A percentile compares a stretch with the other conserved stretches of the same genome.
These are phyloP conservation scores for Drusus annulatus DNA, from an alignment of 1,140 invertebrate species.

Conservation along the genomic window DNA sequence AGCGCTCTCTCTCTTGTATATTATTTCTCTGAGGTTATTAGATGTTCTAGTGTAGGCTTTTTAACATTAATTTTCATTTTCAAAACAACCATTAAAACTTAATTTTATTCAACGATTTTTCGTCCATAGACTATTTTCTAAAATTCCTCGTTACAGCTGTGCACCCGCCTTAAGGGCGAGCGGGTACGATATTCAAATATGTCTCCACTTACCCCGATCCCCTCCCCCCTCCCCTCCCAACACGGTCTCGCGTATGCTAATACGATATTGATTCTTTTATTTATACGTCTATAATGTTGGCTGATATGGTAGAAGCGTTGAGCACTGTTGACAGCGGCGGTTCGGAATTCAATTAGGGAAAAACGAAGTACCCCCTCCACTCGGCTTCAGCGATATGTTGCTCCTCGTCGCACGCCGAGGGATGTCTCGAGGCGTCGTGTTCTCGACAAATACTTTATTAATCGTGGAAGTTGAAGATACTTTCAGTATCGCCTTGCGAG, in stretches of 20 bases:
- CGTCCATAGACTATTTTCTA: background rate
- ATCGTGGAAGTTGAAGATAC: too few relatives aligned
- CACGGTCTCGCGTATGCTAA: conserved; percentile 56
- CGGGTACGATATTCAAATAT: conserved; percentile 58
- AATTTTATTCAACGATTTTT: too few relatives aligned
- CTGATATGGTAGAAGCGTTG: conserved; percentile 54
- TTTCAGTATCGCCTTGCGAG: too few relatives aligned
- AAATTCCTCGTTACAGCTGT: background rate
- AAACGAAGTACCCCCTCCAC: conserved; percentile 32
- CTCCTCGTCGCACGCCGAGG: background rate
- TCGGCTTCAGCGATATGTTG: conserved; percentile 29
- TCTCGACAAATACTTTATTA: too few relatives aligned
- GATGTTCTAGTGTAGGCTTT: too few relatives aligned
- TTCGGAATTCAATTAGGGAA: conserved; percentile 57
- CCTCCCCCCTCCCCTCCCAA: conserved; percentile 15
- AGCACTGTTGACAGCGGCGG: conserved; percentile 51
- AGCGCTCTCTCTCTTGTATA: too few relatives aligned
- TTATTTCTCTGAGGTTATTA: too few relatives aligned
- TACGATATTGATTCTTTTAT: conserved; percentile 61
- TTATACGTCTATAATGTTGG: conserved; percentile 58
- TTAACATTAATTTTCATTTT: too few relatives aligned
- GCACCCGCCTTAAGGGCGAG: conserved; percentile 29
- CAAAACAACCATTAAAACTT: too few relatives aligned
- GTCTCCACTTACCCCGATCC: conserved; percentile 52
- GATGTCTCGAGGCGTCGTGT: background rate